Evolutionary conservation across 2,113 vertebrate species (phyloP), one percentile per base, ranked within the genome.

Genomic region (Corvus hawaiiensis): DNA sequence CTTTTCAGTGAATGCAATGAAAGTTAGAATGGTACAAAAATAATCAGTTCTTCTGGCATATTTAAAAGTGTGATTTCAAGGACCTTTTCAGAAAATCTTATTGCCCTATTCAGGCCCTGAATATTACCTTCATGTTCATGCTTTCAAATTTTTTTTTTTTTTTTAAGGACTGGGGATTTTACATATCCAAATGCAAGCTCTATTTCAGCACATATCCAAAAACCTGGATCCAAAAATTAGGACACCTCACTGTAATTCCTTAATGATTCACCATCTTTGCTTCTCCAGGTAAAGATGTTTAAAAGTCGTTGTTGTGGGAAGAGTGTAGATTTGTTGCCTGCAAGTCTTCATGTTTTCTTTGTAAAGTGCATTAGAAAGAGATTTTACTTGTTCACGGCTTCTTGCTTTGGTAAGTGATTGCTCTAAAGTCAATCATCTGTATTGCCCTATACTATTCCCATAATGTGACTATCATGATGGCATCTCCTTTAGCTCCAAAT

Each of bases 21-120:
- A 81, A 71, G 56, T n/a, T 51, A 93, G 66, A 87, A 86, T 51
- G 91, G 59, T 44, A 73, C 17, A 76, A 93, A 97, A 97, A 90
- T 72, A 92, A 69, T 68, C 18, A 77, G 56, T 63, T 94, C 77
- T 79, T 68, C 46, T 89, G 76, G 72, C 62, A 68, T 84, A 94
- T 67, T 83, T 83, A 91, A 64, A 87, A 81, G 35, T n/a, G 59
- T 87, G 63, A 62, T 93, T 96, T 94, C 67, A 68, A 86, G 72
- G 54, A 61, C 44, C n/a, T 76, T 90, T 82, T 90, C 28, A 66
- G 62, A 91, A 86, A 92, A 32, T 1, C 7, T 56, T 61, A 68
- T 67, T 94, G 55, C 12, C n/a, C 23, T 85, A 19, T 84, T 69
- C 6, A 68, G 41, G 21, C 22, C 54, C 44, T 54, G 20, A 76